A percentile compares a stretch with the other conserved stretches of the same genome.
These are phyloP conservation scores for Scaptomyza cyrtandrae DNA, from an alignment of 2,888 invertebrate species.

Conservation along the genomic window DNA sequence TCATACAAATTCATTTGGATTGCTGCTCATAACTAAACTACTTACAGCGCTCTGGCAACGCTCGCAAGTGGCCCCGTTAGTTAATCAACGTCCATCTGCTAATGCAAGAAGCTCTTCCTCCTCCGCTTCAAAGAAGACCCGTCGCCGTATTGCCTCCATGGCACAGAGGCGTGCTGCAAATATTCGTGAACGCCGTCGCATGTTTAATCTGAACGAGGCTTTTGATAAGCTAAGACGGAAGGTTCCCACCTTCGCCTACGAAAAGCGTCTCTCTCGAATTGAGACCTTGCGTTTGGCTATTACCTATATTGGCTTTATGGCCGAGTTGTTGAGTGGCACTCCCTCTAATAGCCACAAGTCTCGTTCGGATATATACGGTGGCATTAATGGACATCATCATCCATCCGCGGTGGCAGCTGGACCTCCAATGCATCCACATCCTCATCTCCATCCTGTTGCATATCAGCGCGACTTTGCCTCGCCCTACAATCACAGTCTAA, in stretches of 20 bases:
- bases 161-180: conserved; percentile 96
- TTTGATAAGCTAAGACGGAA: conserved; percentile 96
- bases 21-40: not conserved
- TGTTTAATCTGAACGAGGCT: conserved; percentile 98
- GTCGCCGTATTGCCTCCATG: conserved; percentile 94
- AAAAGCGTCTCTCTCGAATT: conserved; percentile 96
- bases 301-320: conserved; percentile 98
- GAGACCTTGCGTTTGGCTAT: conserved; percentile 97
- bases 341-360: conserved; percentile 84
- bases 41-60: conserved; percentile 86
- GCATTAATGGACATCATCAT: conserved; percentile 83
- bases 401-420: conserved; percentile 27
- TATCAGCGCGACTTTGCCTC: conserved; percentile 84
- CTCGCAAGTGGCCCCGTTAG: conserved; percentile 86
- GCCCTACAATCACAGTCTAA: conserved; percentile 83
- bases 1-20: not conserved
- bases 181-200: conserved; percentile 95
- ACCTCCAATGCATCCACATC: conserved; percentile 77
- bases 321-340: conserved; percentile 91
- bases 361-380: conserved; percentile 81
- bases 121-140: conserved; percentile 89
- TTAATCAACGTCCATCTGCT: conserved; percentile 79
- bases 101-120: conserved; percentile 67
- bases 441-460: conserved; percentile 81
- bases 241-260: conserved; percentile 98